Evolutionary conservation across 2,888 invertebrate species (phyloP).

Genomic region (Polydrusus pterygomalis): DNA sequence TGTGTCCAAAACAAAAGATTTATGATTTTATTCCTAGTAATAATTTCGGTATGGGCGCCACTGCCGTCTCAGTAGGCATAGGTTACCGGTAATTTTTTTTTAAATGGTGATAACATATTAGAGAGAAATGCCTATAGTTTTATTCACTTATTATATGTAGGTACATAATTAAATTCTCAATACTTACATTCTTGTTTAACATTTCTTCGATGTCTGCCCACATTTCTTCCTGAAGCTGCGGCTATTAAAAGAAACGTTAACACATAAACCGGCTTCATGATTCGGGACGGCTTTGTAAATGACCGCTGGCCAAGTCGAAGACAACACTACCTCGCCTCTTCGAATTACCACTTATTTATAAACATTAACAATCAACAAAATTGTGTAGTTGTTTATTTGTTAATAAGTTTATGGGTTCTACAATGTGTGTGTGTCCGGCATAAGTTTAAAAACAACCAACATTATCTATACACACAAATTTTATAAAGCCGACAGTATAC

Average conservation of each 20-base stretch:
- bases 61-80: too few relatives aligned
- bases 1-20: too few relatives aligned
- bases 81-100: too few relatives aligned
- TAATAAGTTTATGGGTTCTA: background rate
- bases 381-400: conserved; percentile 4
- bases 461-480: too few relatives aligned
- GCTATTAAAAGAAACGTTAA: conserved; percentile 17
- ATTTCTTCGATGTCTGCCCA: conserved; percentile 51
- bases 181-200: conserved; percentile 58
- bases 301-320: conserved; percentile 9
- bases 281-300: conserved; percentile 5
- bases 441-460: background rate
- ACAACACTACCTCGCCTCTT: conserved; percentile 27
- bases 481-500: too few relatives aligned
- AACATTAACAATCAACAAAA: conserved; percentile 10
- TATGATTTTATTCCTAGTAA: too few relatives aligned
- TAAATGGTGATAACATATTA: too few relatives aligned
- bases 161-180: conserved; percentile 12
- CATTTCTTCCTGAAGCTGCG: conserved; percentile 24
- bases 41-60: too few relatives aligned
- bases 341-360: conserved; percentile 41
- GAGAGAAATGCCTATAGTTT: too few relatives aligned
- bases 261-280: conserved; percentile 41
- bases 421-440: conserved; percentile 1
- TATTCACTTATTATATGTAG: background rate